phyloP scores from a whole-genome alignment of 2,797 vertebrate genomes.

The Graptemys geographica region DNA sequence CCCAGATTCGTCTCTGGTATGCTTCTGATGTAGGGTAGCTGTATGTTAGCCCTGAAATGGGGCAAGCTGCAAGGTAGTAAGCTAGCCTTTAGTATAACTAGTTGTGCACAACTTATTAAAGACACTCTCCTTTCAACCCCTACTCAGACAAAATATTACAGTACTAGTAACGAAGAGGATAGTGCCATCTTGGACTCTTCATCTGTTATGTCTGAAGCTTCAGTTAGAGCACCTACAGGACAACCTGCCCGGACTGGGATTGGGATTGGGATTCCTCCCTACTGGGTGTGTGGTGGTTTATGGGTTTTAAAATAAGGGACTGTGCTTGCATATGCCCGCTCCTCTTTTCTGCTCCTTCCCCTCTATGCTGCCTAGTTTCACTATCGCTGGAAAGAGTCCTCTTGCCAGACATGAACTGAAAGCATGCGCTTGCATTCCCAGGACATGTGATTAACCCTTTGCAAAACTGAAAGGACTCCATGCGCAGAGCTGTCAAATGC shows the following conservation, averaged over 20 bases:
- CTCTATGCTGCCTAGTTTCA: neutral
- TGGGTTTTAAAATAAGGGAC: neutral
- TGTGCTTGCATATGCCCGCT: neutral
- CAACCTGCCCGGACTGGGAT: neutral
- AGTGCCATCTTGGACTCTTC: neutral
- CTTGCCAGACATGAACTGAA: neutral
- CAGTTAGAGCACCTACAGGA: neutral
- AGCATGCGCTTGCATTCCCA: neutral
- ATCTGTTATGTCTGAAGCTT: neutral
- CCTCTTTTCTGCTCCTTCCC: neutral
- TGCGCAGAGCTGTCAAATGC: neutral
- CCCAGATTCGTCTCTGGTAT: neutral
- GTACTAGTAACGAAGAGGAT: neutral
- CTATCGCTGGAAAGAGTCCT: neutral
- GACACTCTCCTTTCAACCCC: neutral
- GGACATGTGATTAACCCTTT: neutral
- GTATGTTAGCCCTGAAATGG: neutral
- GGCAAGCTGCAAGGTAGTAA: neutral
- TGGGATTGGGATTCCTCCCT: neutral
- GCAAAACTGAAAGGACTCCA: neutral
- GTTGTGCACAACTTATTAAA: neutral
- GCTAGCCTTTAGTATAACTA: neutral
- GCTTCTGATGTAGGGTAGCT: neutral
- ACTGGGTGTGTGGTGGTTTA: no score
- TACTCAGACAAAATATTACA: neutral